A percentile compares a stretch with the other conserved stretches of the same genome.
phyloP scores from a whole-genome alignment of 2,797 vertebrate genomes.

The Enteromius thamalakanensis region DNA sequence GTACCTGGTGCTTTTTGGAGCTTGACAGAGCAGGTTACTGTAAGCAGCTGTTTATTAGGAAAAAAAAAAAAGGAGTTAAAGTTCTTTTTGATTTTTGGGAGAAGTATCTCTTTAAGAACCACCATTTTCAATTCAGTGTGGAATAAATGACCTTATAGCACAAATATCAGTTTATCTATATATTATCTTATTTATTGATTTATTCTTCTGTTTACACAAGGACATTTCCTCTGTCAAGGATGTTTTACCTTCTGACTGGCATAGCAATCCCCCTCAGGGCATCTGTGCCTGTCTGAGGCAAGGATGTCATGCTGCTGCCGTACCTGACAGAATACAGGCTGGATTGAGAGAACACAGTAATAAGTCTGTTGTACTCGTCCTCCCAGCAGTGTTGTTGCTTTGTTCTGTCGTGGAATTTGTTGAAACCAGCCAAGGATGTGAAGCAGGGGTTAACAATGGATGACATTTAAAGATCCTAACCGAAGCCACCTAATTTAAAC shows the following conservation, averaged over 20 bases:
- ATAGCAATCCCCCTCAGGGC: constrained; percentile 15
- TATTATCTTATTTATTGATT: constrained; percentile 23
- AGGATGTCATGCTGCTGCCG: background rate
- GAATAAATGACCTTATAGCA: constrained; percentile 25
- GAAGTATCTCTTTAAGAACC: background rate
- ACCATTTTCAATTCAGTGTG: constrained; percentile 25
- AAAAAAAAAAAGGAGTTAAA: background rate
- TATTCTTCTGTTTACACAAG: constrained; percentile 5
- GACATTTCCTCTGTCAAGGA: background rate
- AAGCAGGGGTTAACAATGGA: constrained; percentile 18
- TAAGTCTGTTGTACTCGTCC: background rate
- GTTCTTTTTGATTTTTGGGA: background rate
- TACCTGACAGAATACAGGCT: constrained; percentile 22
- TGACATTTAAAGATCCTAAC: constrained; percentile 13
- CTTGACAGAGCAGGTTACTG: background rate
- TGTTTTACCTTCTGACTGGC: constrained; percentile 18
- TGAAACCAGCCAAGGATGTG: background rate
- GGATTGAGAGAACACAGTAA: constrained; percentile 15
- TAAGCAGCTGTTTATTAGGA: background rate
- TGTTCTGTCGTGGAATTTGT: background rate
- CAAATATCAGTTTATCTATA: constrained; percentile 1
- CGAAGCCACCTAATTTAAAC: constrained; percentile 24
- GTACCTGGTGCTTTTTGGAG: background rate
- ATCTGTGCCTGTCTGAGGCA: background rate
- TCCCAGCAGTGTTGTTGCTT: background rate